Evolutionary conservation across 2,113 vertebrate genomes (phyloP), one percentile per base, ranked within the genome.

Genomic region (Melanocharis versteri): DNA sequence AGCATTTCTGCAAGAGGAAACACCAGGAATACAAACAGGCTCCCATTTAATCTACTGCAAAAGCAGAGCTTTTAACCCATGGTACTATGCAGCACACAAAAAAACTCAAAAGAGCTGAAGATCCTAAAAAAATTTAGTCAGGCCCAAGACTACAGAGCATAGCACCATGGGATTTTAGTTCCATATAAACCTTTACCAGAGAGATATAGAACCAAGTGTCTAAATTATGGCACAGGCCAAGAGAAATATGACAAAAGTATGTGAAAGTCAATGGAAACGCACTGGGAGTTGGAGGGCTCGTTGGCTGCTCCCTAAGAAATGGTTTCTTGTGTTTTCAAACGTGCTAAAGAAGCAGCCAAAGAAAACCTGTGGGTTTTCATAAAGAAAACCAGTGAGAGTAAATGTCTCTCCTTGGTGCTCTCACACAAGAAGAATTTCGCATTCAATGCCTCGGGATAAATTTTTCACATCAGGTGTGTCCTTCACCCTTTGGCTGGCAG

Each of bases 221-320:
- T 94, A 83, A 92, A 90, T 57, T 80, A 77, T 6, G 80, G n/a
- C 40, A 60, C 17, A 65, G 50, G 91, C 89, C 94, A 95, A 94
- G 47, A 92, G 58, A 90, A 95, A 96, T 60, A 95, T 2, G 62
- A 80, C 76, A 79, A 69, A 93, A 95, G 80, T 76, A 93, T 51
- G 86, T 83, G 75, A 64, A 91, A 83, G 82, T 93, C 87, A 94
- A 93, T 94, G 88, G 94, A 94, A 93, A 94, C 2, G 1, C 6
- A 3, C 10, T 47, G 56, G 50, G 81, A 84, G 48, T 31, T 68
- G 70, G 68, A 76, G n/a, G 78, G 73, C 53, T 58, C 8, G 0
- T 11, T 53, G 75, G 56, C 82, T 90, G 24, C 24, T 93, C 78
- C 73, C n/a, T 85, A 47, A 93, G 56, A 95, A 95, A 95, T 24